Base-by-base conservation (phyloP, 2,888 invertebrate species). In the Erpobdella octoculata region DNA sequence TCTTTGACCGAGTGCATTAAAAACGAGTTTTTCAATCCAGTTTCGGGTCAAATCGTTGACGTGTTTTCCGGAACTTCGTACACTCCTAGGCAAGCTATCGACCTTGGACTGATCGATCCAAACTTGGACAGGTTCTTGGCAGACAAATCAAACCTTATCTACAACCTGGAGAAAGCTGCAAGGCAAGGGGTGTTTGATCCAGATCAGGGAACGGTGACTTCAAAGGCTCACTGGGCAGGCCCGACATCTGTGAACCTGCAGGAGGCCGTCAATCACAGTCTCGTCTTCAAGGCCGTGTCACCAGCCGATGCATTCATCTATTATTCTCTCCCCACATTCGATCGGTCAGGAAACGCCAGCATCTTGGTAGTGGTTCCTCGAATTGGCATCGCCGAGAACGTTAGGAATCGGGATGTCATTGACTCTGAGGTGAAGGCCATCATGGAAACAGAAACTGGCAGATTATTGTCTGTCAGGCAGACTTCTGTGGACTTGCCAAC, bases 301-400 rank as follows among this genome's bases (percentile, higher is more conserved):
- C 48, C 69, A n/a, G 46, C 53, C 35, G 69, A 69, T 15, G 69
- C 53, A 18, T 31, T 69, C 58, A 18, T 53, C 1, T 58, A 69
- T 31, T 69, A 69, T 37, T 48, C 48, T 25, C 69, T 69, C 58
- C 69, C 69, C 1, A 62, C 62, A 5, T n/a, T 35, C 25, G 62
- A 62, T 33, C n/a, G 31, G 28, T n/a, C 25, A n/a, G 53, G 58
- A 3, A 25, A 53, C 18, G n/a, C 28, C 4, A 18, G 58, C 25
- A 58, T 69, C 25, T 21, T 69, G 33, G 69, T 69, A 58, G 69
- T 69, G n/a, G 69, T 69, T 25, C 53, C 69, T 28, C 9, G 69
- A 25, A 31, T 69, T 1, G 69, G 69, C 15, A 36, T 58, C 18
- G 53, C 69, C 18, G 69, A 69, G 35, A 69, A 69, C 37, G 58